Evolutionary conservation across 2,888 invertebrate species (phyloP).

Genomic region (Ceraclea dissimilis): DNA sequence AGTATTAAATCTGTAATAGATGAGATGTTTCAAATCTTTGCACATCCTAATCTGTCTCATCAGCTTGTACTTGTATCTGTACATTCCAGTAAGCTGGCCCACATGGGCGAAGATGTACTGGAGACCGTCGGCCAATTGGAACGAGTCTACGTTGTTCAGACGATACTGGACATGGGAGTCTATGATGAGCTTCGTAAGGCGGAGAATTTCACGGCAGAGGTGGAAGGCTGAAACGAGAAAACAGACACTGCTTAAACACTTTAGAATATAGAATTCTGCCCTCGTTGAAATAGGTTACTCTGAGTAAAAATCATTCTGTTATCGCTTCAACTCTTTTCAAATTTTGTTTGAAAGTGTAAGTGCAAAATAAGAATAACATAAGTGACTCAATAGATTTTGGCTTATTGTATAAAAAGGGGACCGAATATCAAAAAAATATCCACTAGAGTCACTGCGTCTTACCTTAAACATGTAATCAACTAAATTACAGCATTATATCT

Average conservation of each 20-base stretch:
- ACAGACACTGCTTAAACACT: not conserved
- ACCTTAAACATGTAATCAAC: too few species aligned
- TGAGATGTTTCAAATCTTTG: constrained; percentile 98
- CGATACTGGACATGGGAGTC: constrained; percentile 99
- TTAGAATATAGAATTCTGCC: too few species aligned
- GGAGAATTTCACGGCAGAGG: constrained; percentile 94
- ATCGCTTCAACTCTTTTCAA: too few species aligned
- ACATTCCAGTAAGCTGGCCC: constrained; percentile 99
- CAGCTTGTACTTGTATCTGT: constrained; percentile 96
- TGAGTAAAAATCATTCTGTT: too few species aligned
- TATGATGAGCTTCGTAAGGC: constrained; percentile 96
- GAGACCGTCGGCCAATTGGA: constrained; percentile 94
- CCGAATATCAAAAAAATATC: too few species aligned
- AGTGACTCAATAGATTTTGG: too few species aligned
- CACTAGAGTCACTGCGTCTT: too few species aligned
- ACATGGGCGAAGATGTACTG: constrained; percentile 99
- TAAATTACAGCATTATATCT: too few species aligned
- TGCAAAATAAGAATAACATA: too few species aligned
- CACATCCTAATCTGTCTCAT: constrained; percentile 99
- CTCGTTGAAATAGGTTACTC: too few species aligned
- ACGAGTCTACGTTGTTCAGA: constrained; percentile 98
- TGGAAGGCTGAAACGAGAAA: constrained; percentile 76
- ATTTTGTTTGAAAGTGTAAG: too few species aligned
- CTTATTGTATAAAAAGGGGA: too few species aligned
- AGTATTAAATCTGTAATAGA: constrained; percentile 98